A percentile compares a stretch with the other conserved stretches of the same genome.
These are phyloP conservation scores for Diorhabda sublineata DNA, from an alignment of 1,140 invertebrate species.

Conservation along the genomic window DNA sequence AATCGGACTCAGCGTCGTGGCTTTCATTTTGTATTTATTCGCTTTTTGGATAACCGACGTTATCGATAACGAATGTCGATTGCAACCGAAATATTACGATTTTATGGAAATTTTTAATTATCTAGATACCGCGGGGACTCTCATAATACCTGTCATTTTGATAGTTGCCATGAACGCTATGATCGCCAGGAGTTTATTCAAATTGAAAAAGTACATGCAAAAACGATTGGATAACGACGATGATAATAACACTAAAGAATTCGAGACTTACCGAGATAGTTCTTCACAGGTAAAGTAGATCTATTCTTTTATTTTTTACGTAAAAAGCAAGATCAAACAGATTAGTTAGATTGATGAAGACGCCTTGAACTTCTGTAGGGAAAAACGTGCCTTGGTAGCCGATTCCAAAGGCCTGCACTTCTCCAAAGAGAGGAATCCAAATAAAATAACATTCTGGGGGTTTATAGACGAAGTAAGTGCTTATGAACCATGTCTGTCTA, in stretches of 20 bases:
- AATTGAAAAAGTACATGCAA: conserved; percentile 41
- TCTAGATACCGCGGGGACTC: conserved; percentile 66
- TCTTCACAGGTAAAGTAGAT: conserved; percentile 22
- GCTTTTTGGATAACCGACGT: conserved; percentile 38
- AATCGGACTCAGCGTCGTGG: conserved; percentile 24
- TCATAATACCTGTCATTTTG: conserved; percentile 64
- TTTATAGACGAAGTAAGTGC: too few species aligned
- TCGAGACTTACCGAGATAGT: neutral
- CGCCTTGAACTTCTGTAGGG: too few species aligned
- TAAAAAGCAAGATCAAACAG: neutral
- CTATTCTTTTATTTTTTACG: neutral
- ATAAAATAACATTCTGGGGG: too few species aligned
- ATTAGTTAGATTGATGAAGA: too few species aligned
- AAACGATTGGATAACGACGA: neutral
- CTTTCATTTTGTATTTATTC: conserved; percentile 35
- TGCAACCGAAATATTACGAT: conserved; percentile 49
- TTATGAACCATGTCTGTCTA: too few species aligned
- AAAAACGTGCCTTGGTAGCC: too few species aligned
- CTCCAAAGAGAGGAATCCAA: too few species aligned
- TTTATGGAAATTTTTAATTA: conserved; percentile 61
- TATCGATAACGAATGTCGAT: conserved; percentile 40
- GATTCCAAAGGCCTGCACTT: too few species aligned
- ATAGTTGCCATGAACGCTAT: conserved; percentile 69
- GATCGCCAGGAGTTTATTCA: conserved; percentile 52
- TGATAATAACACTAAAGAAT: neutral